These are phyloP conservation scores for Tautogolabrus adspersus DNA, from an alignment of 2,113 vertebrate genomes.

Conservation along the genomic window DNA sequence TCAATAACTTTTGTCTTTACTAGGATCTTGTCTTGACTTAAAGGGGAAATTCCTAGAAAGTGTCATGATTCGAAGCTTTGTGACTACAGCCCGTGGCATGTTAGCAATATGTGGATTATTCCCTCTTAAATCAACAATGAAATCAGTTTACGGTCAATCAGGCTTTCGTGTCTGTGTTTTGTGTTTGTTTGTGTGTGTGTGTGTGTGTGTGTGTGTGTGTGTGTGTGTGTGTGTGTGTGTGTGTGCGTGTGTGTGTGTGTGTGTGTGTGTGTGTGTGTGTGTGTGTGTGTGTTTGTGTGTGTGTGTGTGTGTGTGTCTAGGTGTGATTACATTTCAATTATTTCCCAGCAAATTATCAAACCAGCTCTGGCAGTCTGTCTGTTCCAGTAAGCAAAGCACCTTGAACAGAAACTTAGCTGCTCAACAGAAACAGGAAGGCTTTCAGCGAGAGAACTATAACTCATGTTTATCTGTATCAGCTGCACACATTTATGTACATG, in stretches of 20 bases:
- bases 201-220: neutral
- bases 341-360: neutral
- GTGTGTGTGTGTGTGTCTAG: neutral
- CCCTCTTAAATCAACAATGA: too few relatives aligned
- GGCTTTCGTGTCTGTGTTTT: neutral
- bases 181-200: neutral
- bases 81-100: too few relatives aligned
- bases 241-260: neutral
- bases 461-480: neutral
- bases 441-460: neutral
- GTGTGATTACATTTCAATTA: neutral
- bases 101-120: too few relatives aligned
- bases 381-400: neutral
- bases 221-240: neutral
- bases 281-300: neutral
- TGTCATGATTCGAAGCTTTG: too few relatives aligned
- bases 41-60: too few relatives aligned
- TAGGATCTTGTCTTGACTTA: too few relatives aligned
- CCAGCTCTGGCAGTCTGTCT: constrained; percentile 4
- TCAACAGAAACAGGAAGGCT: neutral
- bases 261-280: neutral
- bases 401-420: constrained; percentile 10
- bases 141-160: too few relatives aligned
- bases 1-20: too few relatives aligned
- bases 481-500: too few relatives aligned